These are phyloP conservation scores for Diarsia rubi DNA, from an alignment of 2,888 invertebrate genomes.

Conservation along the genomic window DNA sequence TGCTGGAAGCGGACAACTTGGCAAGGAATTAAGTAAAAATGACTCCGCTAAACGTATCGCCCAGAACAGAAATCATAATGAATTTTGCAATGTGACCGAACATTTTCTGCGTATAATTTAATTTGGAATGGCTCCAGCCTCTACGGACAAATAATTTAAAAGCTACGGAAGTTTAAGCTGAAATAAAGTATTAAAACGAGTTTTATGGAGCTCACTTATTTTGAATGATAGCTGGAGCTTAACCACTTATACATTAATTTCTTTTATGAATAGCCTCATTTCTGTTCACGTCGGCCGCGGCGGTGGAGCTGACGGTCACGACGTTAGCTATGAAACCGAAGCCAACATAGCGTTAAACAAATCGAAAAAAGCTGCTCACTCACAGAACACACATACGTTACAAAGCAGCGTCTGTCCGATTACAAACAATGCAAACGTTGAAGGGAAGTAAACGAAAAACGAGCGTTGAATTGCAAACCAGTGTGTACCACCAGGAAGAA, in stretches of 20 bases:
- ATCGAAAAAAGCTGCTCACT: slow-evolving; percentile 71
- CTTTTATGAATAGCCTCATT: slow-evolving; percentile 79
- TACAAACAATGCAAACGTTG: slow-evolving; percentile 80
- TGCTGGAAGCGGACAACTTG: slow-evolving; percentile 70
- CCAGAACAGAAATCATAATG: slow-evolving; percentile 79
- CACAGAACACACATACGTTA: slow-evolving; percentile 74
- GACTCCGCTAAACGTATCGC: slow-evolving; percentile 74
- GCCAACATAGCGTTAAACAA: slow-evolving; percentile 76
- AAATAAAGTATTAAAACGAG: slow-evolving; percentile 89
- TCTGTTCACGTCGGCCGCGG: slow-evolving; percentile 59
- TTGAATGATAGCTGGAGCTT: slow-evolving; percentile 84
- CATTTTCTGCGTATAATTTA: slow-evolving; percentile 87
- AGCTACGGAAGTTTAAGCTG: slow-evolving; percentile 87
- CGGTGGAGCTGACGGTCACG: slow-evolving; percentile 14
- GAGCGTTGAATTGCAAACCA: slow-evolving; percentile 80
- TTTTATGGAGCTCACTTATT: slow-evolving; percentile 84
- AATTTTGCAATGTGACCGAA: slow-evolving; percentile 84
- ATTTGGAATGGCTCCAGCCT: slow-evolving; percentile 89
- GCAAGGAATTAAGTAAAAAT: slow-evolving; percentile 76
- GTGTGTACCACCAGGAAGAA: slow-evolving; percentile 74
- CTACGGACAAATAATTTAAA: slow-evolving; percentile 88
- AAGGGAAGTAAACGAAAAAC: slow-evolving; percentile 82
- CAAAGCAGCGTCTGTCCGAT: slow-evolving; percentile 77
- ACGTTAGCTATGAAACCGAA: slow-evolving; percentile 66
- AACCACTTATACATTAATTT: slow-evolving; percentile 84